Evolutionary conservation across 2,113 vertebrate species (phyloP).

Genomic region (Brienomyrus longianalis): DNA sequence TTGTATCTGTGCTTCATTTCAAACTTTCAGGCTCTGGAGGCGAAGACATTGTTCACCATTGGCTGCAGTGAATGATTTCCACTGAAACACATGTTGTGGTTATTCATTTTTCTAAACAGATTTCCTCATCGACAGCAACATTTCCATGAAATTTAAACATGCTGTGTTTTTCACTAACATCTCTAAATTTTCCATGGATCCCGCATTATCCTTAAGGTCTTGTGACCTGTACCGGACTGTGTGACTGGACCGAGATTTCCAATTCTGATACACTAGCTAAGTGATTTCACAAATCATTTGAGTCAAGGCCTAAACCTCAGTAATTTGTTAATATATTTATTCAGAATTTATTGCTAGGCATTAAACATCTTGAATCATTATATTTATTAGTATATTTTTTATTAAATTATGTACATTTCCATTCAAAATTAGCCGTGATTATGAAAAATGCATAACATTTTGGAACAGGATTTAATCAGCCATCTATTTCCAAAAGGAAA

Average conservation of each 20-base stretch:
- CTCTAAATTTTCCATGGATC: neutral
- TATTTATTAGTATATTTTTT: neutral
- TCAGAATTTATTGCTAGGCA: neutral
- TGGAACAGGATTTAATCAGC: neutral
- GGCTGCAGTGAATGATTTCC: neutral
- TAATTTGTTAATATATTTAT: neutral
- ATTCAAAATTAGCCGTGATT: neutral
- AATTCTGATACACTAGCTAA: neutral
- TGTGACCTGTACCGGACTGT: neutral
- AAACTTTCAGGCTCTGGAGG: neutral
- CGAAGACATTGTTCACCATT: neutral
- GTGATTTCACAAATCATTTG: neutral
- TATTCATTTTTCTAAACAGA: neutral
- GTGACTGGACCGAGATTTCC: neutral
- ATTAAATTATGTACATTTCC: neutral
- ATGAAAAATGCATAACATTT: neutral
- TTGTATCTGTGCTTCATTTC: neutral
- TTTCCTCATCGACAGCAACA: neutral
- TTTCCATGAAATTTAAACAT: neutral
- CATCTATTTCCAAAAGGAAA: neutral
- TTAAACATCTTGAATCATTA: neutral
- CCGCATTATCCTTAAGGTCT: neutral
- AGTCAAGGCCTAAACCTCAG: neutral
- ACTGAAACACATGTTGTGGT: neutral
- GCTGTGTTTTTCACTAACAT: neutral